Evolutionary conservation across 2,888 invertebrate species (phyloP).

Genomic region (Romanomermis culicivorax): DNA sequence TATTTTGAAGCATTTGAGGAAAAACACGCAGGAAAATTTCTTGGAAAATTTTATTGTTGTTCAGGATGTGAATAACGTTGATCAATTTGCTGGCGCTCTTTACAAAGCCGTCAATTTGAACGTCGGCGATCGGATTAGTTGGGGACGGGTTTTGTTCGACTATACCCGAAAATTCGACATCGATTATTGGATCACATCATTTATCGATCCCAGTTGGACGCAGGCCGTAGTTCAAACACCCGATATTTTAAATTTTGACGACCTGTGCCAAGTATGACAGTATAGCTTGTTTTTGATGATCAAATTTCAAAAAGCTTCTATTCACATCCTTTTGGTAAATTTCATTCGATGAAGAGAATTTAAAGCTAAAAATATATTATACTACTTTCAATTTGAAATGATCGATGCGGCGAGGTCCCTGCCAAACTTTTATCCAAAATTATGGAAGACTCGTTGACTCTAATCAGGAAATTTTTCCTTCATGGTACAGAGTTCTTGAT

Average conservation of each 20-base stretch:
- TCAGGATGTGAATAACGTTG: constrained; percentile 64
- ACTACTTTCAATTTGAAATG: too few relatives aligned
- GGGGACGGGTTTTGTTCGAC: constrained; percentile 11
- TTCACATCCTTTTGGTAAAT: too few relatives aligned
- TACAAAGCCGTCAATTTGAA: constrained; percentile 72
- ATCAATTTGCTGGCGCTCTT: constrained; percentile 63
- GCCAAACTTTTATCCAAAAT: too few relatives aligned
- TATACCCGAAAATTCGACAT: constrained; percentile 7
- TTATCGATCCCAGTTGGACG: constrained; percentile 4
- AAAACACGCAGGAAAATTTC: background rate
- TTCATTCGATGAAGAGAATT: background rate
- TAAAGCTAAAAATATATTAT: too few relatives aligned
- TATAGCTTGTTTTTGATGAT: too few relatives aligned
- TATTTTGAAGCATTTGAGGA: too few relatives aligned
- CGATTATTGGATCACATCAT: constrained; percentile 3
- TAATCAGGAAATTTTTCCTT: too few relatives aligned
- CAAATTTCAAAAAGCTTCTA: too few relatives aligned
- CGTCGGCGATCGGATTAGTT: constrained; percentile 45
- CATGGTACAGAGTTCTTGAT: too few relatives aligned
- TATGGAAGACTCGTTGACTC: too few relatives aligned
- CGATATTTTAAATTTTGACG: background rate
- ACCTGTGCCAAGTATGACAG: too few relatives aligned
- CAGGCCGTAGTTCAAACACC: background rate
- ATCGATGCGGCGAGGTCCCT: too few relatives aligned
- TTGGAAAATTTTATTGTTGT: constrained; percentile 30